Evolutionary conservation across 2,797 vertebrate genomes (phyloP), one percentile per base, ranked within the genome.

Genomic region (Enteromius argenteus): DNA sequence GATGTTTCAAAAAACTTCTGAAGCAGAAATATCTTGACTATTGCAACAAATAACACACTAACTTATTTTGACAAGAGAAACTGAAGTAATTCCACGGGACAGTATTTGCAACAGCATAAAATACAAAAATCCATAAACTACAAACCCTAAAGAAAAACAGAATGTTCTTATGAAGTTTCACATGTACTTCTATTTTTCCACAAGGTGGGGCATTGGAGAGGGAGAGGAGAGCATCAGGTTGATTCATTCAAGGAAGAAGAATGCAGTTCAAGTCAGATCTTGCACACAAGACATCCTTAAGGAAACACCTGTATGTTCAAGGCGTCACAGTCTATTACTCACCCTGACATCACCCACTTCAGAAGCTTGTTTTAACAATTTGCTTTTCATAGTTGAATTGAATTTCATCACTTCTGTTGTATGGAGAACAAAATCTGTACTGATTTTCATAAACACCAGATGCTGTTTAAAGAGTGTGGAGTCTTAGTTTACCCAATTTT

Each of bases 251-350:
- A 7, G 37, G 46, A 86, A 53, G 56, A 83, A 76, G 82, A 89
- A 89, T 89, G 88, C 56, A 60, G 10, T 77, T 86, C 86, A 84
- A 69, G 88, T 88, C 58, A 46, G 82, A 77, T 81, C 88, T 80
- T 88, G 88, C 60, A 58, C 53, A 21, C 68, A 85, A 80, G 23
- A 80, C 53, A 49, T 68, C 84, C 76, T 86, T 1, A 53, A 82
- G 74, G 82, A 81, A 79, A 85, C 87, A 89, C 85, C 84, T 86
- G 84, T 71, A 56, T 81, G 67, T 86, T 87, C 74, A 85, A 79
- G 84, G 73, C 68, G 60, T 83, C 68, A 42, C 69, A 76, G 67
- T 83, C 68, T 23, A 30, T 82, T 71, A 76, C 73, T 85, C 82
- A 79, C 71, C 78, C 68, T 44, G 78, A 49, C 58, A 53, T 60